Percentiles rank a stretch among this genome's conserved stretches.
Evolutionary conservation across 2,888 invertebrate genomes (phyloP).

Genomic region (Flexamia atlantica): DNA sequence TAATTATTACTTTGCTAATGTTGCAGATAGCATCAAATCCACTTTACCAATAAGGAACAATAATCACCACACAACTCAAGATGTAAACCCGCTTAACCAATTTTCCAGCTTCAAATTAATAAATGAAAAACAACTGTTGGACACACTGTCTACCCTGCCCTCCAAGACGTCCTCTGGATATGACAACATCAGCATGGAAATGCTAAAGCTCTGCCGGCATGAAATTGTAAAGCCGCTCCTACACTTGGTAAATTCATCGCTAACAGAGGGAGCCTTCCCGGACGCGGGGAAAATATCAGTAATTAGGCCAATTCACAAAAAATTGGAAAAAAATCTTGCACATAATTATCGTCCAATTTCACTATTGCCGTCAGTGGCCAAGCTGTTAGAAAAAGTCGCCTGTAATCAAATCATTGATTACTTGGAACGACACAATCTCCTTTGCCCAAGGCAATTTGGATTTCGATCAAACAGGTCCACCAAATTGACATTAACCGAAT

Average conservation of each 20-base stretch:
- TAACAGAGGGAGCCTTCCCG: neutral
- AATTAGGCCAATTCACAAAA: conserved; percentile 14
- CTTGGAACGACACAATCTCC: conserved; percentile 12
- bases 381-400: conserved; percentile 1
- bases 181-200: neutral
- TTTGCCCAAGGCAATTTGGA: conserved; percentile 14
- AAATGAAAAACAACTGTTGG: conserved; percentile 1
- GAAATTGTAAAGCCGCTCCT: conserved; percentile 1
- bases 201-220: neutral
- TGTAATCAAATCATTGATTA: conserved; percentile 4
- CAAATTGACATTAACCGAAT: neutral
- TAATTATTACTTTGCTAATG: neutral
- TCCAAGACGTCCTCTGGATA: neutral
- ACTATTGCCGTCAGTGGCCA: neutral
- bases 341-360: neutral
- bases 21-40: neutral
- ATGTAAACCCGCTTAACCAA: neutral
- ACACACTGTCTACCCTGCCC: neutral
- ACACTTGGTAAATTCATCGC: neutral
- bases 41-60: neutral
- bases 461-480: conserved; percentile 5
- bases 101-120: neutral
- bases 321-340: neutral
- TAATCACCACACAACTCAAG: neutral
- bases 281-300: neutral